Conservation (phyloP, 2,888 invertebrate species). For the Nephrotoma appendiculata region DNA sequence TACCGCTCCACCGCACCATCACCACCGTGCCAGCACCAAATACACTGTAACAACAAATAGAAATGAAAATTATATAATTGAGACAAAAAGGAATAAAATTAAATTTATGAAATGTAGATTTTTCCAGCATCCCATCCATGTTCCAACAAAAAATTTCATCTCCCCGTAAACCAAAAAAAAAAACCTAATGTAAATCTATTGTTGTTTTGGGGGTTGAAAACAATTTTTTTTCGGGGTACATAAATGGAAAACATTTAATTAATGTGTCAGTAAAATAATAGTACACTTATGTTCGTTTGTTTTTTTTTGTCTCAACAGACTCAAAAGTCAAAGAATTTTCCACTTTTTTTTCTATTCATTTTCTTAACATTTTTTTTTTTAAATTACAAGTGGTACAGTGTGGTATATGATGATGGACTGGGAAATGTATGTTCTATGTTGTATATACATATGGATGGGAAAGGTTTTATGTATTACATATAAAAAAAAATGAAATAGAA, state of each 20-base stretch:
- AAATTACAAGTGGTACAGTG: not conserved
- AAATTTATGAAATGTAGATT: not conserved
- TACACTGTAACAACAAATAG: not conserved
- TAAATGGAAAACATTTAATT: not conserved
- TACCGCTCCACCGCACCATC: not conserved
- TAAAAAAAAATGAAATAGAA: not conserved
- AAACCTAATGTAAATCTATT: not conserved
- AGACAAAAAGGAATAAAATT: not conserved
- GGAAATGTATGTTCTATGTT: not conserved
- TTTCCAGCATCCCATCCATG: not conserved
- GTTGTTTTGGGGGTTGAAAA: not conserved
- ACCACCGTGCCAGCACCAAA: not conserved
- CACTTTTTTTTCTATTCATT: not conserved
- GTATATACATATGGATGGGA: not conserved
- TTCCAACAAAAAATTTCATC: not conserved
- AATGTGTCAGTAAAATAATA: not conserved
- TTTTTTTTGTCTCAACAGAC: not conserved
- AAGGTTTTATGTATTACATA: not conserved
- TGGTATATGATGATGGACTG: not conserved
- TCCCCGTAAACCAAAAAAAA: not conserved
- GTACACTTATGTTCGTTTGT: not conserved
- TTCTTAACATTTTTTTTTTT: not conserved
- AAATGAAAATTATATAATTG: not conserved
- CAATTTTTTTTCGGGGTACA: not conserved
- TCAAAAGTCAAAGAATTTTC: not conserved